phyloP scores from a whole-genome alignment of 1,140 invertebrate genomes.

The Bombyx mandarina region DNA sequence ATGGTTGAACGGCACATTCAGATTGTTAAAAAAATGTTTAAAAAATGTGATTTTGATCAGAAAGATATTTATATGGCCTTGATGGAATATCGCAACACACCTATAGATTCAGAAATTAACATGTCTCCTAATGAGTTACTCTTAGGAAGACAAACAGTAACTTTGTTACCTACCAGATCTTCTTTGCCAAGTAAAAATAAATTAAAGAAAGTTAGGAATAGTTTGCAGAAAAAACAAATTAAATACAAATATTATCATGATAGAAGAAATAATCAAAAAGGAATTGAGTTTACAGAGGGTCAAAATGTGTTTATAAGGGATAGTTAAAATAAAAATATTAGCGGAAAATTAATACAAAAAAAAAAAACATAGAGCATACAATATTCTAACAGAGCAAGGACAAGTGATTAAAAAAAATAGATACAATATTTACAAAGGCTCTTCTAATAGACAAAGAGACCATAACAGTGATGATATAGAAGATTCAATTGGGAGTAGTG shows the following conservation, averaged over 20 bases:
- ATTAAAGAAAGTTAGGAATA: background rate
- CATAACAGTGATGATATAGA: too few species aligned
- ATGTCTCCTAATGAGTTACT: background rate
- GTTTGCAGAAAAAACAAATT: background rate
- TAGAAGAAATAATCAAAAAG: background rate
- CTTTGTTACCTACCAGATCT: background rate
- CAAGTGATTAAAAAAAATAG: background rate
- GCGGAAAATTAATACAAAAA: background rate
- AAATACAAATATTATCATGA: background rate
- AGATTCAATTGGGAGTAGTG: too few species aligned
- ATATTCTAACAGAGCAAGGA: background rate
- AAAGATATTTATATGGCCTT: slow-evolving; percentile 8
- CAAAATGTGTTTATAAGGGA: slow-evolving; percentile 1
- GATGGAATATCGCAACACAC: slow-evolving; percentile 7
- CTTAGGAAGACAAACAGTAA: background rate
- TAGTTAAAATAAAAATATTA: background rate
- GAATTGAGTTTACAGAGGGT: background rate
- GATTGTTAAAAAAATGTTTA: slow-evolving; percentile 11
- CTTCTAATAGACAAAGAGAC: too few species aligned
- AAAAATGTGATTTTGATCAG: slow-evolving; percentile 3
- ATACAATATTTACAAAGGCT: too few species aligned
- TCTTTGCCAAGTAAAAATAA: background rate
- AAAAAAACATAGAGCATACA: slow-evolving; percentile 2
- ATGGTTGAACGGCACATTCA: slow-evolving; percentile 9
- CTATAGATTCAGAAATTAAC: background rate